Conservation (phyloP, 2,888 invertebrate genomes). For the Stenurella melanura region DNA sequence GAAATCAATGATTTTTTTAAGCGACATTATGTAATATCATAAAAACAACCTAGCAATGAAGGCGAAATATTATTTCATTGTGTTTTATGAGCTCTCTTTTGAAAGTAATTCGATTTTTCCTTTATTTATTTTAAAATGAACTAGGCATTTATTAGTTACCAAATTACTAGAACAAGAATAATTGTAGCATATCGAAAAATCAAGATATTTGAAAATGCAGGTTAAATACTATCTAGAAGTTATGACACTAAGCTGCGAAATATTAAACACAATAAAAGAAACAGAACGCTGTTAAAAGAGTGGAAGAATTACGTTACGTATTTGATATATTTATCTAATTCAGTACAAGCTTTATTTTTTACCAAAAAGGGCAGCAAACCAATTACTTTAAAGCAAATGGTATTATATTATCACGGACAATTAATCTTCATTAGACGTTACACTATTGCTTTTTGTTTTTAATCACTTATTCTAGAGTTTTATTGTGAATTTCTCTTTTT, state of each 20-base stretch:
- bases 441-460: background rate
- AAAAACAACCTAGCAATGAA: too few species aligned
- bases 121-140: background rate
- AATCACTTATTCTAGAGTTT: background rate
- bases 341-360: conserved; percentile 1
- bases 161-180: too few species aligned
- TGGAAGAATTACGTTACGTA: background rate
- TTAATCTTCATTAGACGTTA: background rate
- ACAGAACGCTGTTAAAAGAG: background rate
- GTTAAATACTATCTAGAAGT: background rate
- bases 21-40: too few species aligned
- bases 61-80: too few species aligned
- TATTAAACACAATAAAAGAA: background rate
- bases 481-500: background rate
- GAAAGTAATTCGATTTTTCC: too few species aligned
- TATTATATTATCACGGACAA: background rate
- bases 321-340: background rate
- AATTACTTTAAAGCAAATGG: background rate
- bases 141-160: too few species aligned
- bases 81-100: too few species aligned
- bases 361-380: background rate
- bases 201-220: too few species aligned
- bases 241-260: background rate
- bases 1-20: too few species aligned
- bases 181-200: too few species aligned